phyloP scores from a whole-genome alignment of 2,888 invertebrate genomes.

The Callosobruchus maculatus region DNA sequence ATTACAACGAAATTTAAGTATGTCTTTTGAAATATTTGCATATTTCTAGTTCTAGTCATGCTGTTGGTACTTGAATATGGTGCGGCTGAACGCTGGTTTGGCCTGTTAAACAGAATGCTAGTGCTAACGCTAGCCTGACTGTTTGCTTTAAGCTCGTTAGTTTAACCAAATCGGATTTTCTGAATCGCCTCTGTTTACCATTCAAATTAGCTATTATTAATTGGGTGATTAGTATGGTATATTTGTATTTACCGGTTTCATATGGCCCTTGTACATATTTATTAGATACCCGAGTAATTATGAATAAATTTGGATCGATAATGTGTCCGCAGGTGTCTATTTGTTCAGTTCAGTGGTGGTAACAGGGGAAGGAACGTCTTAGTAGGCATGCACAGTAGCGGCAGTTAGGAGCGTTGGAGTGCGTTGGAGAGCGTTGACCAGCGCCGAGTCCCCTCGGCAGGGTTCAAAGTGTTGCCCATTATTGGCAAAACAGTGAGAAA shows the following conservation, averaged over 20 bases:
- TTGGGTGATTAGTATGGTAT: slow-evolving; percentile 47
- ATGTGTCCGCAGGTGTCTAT: not conserved
- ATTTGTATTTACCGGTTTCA: slow-evolving; percentile 33
- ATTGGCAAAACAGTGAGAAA: too few relatives aligned
- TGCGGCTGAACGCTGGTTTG: too few relatives aligned
- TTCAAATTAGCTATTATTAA: slow-evolving; percentile 50
- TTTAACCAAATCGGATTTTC: slow-evolving; percentile 46
- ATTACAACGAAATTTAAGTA: too few relatives aligned
- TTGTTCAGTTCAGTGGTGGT: not conserved
- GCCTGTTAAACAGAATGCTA: not conserved
- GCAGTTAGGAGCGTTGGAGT: too few relatives aligned
- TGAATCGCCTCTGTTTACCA: slow-evolving; percentile 46
- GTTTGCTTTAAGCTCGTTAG: slow-evolving; percentile 48
- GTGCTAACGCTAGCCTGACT: slow-evolving; percentile 25
- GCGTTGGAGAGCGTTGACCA: too few relatives aligned
- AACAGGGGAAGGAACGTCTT: too few relatives aligned
- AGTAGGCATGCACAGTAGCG: too few relatives aligned
- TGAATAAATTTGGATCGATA: slow-evolving; percentile 19
- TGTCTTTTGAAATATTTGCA: too few relatives aligned
- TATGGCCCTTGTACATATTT: slow-evolving; percentile 21
- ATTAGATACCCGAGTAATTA: slow-evolving; percentile 30
- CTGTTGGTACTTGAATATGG: too few relatives aligned
- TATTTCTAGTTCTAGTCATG: too few relatives aligned
- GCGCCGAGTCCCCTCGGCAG: too few relatives aligned
- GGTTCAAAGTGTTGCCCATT: too few relatives aligned